Conservation (phyloP, 2,888 invertebrate genomes). For the Agrotis puta region DNA sequence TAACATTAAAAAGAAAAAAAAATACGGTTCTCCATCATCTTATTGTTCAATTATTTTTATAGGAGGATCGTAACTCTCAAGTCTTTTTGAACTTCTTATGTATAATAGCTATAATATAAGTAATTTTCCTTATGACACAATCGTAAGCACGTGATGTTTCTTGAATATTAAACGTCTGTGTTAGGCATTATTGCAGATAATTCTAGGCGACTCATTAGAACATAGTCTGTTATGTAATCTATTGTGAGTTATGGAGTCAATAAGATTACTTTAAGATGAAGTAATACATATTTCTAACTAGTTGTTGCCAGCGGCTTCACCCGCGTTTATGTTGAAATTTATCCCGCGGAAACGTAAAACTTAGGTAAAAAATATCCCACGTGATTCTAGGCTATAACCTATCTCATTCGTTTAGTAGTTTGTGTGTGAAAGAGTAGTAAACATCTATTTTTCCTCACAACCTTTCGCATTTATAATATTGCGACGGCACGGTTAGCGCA, state of each 20-base stretch:
- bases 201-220: slow-evolving; percentile 6
- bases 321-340: too few species aligned
- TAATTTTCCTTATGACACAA: slow-evolving; percentile 53
- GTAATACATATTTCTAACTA: slow-evolving; percentile 4
- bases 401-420: too few species aligned
- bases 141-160: slow-evolving; percentile 19
- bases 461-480: too few species aligned
- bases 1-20: slow-evolving; percentile 4
- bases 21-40: slow-evolving; percentile 18
- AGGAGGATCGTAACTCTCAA: slow-evolving; percentile 1
- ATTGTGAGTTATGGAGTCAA: slow-evolving; percentile 8
- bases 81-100: slow-evolving; percentile 13
- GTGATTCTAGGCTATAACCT: too few species aligned
- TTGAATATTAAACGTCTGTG: slow-evolving; percentile 42
- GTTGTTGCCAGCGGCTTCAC: too few species aligned
- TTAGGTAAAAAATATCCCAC: too few species aligned
- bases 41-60: slow-evolving; percentile 37
- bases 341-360: too few species aligned
- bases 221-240: slow-evolving; percentile 18
- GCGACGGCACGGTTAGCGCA: too few species aligned
- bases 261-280: slow-evolving; percentile 10
- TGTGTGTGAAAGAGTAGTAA: too few species aligned
- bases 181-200: slow-evolving; percentile 33
- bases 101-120: slow-evolving; percentile 29
- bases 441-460: too few species aligned